Evolutionary conservation across 2,888 invertebrate species (phyloP).

Genomic region (Mesopsocus fuscifrons): DNA sequence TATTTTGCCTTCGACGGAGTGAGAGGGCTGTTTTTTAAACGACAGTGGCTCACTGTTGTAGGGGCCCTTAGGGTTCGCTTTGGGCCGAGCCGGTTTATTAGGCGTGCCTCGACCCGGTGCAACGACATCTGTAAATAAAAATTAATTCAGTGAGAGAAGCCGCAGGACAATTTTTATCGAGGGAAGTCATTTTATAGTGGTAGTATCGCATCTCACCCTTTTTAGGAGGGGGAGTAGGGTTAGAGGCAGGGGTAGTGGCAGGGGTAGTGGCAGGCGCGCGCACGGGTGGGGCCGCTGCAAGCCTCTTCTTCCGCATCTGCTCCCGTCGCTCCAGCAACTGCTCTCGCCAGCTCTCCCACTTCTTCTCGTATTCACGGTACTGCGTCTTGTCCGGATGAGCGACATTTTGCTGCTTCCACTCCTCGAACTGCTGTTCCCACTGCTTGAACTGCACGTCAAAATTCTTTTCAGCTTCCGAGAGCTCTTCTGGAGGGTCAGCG

Average conservation of each 20-base stretch:
- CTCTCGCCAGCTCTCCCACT: slow-evolving; percentile 68
- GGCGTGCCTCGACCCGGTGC: no score
- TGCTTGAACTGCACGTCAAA: slow-evolving; percentile 78
- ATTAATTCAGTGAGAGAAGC: no score
- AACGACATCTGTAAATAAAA: no score
- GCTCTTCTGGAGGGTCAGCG: slow-evolving; percentile 18
- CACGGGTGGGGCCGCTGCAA: neutral
- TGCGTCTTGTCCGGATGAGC: slow-evolving; percentile 76
- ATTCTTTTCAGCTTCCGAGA: slow-evolving; percentile 52
- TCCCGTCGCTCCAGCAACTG: slow-evolving; percentile 62
- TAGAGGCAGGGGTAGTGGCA: no score
- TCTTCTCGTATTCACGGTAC: slow-evolving; percentile 67
- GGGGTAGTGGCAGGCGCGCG: no score
- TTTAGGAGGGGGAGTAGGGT: no score
- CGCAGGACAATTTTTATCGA: no score
- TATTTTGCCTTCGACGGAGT: no score
- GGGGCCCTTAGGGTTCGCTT: neutral
- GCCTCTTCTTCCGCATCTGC: slow-evolving; percentile 55
- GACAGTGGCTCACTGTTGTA: neutral
- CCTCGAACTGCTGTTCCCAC: slow-evolving; percentile 82
- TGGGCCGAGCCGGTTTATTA: no score
- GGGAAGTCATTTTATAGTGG: no score
- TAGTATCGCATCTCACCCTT: no score
- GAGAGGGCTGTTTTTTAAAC: neutral
- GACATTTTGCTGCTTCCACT: slow-evolving; percentile 79